Evolutionary conservation across 2,888 invertebrate species (phyloP), one percentile per base, ranked within the genome.

Genomic region (Drosophila lacicola): DNA sequence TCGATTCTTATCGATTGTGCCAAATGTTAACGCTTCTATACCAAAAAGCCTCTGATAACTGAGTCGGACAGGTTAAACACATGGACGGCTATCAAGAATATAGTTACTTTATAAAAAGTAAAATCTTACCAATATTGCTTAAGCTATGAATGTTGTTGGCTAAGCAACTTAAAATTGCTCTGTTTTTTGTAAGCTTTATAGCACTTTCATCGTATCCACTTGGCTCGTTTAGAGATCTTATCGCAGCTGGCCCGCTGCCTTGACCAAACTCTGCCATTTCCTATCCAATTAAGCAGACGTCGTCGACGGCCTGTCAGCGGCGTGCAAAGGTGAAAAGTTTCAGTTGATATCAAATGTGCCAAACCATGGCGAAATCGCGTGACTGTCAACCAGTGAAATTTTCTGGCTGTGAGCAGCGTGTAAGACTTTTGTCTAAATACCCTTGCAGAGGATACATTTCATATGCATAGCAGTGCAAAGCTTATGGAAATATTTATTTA

Each of bases 281-380:
- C 79, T 77, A 72, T 83, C 82, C 87, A 87, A 84, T 84, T 84
- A 84, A 84, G 71, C 70, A 68, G 78, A 72, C 65, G 68, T 60
- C 66, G 53, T 68, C 44, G 80, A 51, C 51, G 77, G 53, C 67
- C 78, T 78, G 69, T 80, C 80, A 74, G 55, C 60, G 44, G 39
- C 63, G 74, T 68, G 76, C 77, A 73, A 74, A 84, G 82, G 83
- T 84, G 80, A 84, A 87, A 87, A 84, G 82, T 84, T 82, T 66
- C 70, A 58, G 75, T 71, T 39, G 80, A 78, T 82, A 83, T 83
- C 84, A 73, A 86, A 81, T 78, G 84, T 83, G 78, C 78, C 77
- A 77, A 80, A 55, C 61, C 79, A 65, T 65, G 58, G 72, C 56
- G 25, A 70, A 80, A 70, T 88, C 75, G 78, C 85, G 85, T 82